A percentile compares a stretch with the other conserved stretches of the same genome.
These are phyloP conservation scores for Prionace glauca DNA, from an alignment of 2,797 vertebrate species.

Conservation along the genomic window DNA sequence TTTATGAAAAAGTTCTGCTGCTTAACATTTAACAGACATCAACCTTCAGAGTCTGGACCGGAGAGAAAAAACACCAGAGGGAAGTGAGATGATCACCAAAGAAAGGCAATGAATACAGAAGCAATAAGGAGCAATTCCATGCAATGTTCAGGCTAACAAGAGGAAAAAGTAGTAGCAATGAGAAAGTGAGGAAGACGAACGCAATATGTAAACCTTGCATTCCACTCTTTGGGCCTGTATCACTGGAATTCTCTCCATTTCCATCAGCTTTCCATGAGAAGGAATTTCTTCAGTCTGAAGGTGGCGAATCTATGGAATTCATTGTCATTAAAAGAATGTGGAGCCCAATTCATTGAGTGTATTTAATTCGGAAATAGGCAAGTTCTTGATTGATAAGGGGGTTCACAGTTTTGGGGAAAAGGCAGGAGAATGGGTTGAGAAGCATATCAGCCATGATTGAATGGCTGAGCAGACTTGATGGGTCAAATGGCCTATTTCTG, in stretches of 20 bases:
- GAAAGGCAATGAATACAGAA: background rate
- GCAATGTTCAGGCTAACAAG: background rate
- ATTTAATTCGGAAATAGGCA: no score
- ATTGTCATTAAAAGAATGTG: no score
- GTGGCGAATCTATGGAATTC: no score
- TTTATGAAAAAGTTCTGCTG: background rate
- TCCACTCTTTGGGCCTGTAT: background rate
- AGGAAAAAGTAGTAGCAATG: background rate
- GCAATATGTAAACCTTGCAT: background rate
- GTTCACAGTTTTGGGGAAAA: no score
- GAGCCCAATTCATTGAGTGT: no score
- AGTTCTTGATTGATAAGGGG: no score
- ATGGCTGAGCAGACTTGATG: no score
- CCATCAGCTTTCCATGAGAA: background rate
- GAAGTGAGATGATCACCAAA: background rate
- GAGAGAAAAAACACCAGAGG: background rate
- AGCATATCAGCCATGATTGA: no score
- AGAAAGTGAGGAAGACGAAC: background rate
- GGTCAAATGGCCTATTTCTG: no score
- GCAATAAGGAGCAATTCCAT: background rate
- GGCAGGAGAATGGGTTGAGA: no score
- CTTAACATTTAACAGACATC: conserved; percentile 8
- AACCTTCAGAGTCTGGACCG: background rate
- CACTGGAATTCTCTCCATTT: no score
- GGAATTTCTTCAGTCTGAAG: no score